A percentile compares a stretch with the other conserved stretches of the same genome.
These are phyloP conservation scores for Catagonus wagneri DNA, from an alignment of 2,113 vertebrate genomes.

Conservation along the genomic window DNA sequence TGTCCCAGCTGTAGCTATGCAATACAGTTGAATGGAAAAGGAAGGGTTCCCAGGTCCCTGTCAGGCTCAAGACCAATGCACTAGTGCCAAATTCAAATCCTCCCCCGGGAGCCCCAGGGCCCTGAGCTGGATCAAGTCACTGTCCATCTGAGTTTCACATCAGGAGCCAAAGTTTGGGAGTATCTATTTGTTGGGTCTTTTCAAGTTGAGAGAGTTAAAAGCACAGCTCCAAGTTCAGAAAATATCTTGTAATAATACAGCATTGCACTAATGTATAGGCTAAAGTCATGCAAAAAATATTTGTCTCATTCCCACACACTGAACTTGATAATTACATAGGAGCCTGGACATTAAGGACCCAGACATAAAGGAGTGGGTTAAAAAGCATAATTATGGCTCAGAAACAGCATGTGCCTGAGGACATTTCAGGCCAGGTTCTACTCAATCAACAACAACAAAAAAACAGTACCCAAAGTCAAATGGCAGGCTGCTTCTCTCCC, in stretches of 20 bases:
- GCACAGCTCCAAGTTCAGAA: slow-evolving; percentile 83
- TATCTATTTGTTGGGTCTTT: slow-evolving; percentile 78
- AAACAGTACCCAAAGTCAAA: slow-evolving; percentile 65
- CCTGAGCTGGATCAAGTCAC: slow-evolving; percentile 73
- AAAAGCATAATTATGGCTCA: slow-evolving; percentile 89
- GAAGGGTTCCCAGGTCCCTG: slow-evolving; percentile 27
- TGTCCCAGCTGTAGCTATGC: not conserved
- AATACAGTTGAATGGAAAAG: slow-evolving; percentile 47
- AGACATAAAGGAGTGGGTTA: slow-evolving; percentile 86
- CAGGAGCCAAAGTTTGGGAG: slow-evolving; percentile 69
- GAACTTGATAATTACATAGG: slow-evolving; percentile 87
- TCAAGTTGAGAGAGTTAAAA: slow-evolving; percentile 82
- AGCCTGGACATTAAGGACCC: slow-evolving; percentile 82
- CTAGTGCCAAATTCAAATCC: slow-evolving; percentile 61
- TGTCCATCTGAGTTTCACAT: slow-evolving; percentile 67
- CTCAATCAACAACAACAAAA: slow-evolving; percentile 76
- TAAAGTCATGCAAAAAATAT: slow-evolving; percentile 88
- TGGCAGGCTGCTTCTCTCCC: not conserved
- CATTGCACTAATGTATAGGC: slow-evolving; percentile 79
- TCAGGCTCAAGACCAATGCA: slow-evolving; percentile 18
- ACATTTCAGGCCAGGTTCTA: slow-evolving; percentile 80
- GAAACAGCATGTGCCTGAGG: slow-evolving; percentile 83
- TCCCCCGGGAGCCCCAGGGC: not conserved
- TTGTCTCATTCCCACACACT: slow-evolving; percentile 84
- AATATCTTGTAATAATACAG: slow-evolving; percentile 84